Conservation (phyloP, 2,888 invertebrate genomes). For the Bedellia somnulentella region DNA sequence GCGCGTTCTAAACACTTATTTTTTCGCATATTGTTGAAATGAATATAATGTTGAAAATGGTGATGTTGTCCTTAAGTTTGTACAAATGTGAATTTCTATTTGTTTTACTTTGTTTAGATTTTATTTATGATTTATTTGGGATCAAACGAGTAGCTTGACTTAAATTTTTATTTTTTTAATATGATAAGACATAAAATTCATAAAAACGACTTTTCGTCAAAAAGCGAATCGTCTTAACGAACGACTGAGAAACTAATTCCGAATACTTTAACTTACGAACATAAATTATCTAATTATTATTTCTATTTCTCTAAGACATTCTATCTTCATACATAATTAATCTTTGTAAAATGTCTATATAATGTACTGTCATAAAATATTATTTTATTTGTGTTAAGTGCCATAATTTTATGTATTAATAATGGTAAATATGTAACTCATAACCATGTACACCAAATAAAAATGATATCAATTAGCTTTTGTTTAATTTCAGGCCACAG, state of each 20-base stretch:
- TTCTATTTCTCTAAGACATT: constrained; percentile 36
- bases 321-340: constrained; percentile 19
- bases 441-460: constrained; percentile 61
- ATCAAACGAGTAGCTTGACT: too few species aligned
- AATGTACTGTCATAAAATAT: constrained; percentile 39
- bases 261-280: constrained; percentile 19
- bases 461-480: constrained; percentile 34
- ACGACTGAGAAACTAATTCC: constrained; percentile 60
- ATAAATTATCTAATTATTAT: constrained; percentile 14
- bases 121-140: constrained; percentile 50
- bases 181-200: constrained; percentile 26
- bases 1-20: too few species aligned
- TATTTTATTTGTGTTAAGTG: constrained; percentile 50
- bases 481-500: constrained; percentile 31
- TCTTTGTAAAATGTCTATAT: constrained; percentile 6
- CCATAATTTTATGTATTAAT: constrained; percentile 61
- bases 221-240: constrained; percentile 42
- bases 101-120: constrained; percentile 27
- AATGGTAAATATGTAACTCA: constrained; percentile 55
- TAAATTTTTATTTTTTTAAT: too few species aligned
- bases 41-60: constrained; percentile 24
- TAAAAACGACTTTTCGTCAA: constrained; percentile 40
- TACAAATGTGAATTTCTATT: constrained; percentile 47
- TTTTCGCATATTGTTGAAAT: constrained; percentile 16
- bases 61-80: constrained; percentile 40